phyloP scores from a whole-genome alignment of 2,888 invertebrate species.

The Thymelicus sylvestris region DNA sequence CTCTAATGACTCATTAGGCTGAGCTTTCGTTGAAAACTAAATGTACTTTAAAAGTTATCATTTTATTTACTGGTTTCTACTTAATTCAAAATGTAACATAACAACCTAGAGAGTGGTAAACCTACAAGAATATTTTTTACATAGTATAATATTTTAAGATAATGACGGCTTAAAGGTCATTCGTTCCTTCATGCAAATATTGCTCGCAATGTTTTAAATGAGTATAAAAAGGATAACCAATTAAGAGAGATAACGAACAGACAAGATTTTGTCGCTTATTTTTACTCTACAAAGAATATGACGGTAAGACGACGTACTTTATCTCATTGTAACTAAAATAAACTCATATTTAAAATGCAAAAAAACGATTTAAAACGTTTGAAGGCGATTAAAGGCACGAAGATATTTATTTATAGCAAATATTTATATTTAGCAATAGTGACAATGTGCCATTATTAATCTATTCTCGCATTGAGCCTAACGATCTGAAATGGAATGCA shows the following conservation, averaged over 20 bases:
- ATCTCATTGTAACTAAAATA: conserved; percentile 9
- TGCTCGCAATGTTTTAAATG: neutral
- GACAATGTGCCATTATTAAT: conserved; percentile 51
- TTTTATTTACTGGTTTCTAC: neutral
- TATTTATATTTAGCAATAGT: conserved; percentile 20
- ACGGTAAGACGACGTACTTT: conserved; percentile 15
- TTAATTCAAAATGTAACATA: neutral
- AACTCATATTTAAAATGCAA: neutral
- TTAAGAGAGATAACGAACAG: neutral
- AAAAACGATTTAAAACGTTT: conserved; percentile 10
- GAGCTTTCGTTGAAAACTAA: conserved; percentile 49
- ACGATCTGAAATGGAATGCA: conserved; percentile 70
- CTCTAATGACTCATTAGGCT: conserved; percentile 65
- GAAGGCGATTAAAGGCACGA: conserved; percentile 4
- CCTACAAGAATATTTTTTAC: no score
- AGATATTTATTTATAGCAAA: no score
- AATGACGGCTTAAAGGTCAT: neutral
- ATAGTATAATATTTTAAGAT: neutral
- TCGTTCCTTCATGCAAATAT: conserved; percentile 1
- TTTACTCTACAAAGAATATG: conserved; percentile 28
- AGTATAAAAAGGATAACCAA: conserved; percentile 1
- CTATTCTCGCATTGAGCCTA: conserved; percentile 72
- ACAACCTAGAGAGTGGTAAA: no score
- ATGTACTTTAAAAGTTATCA: conserved; percentile 38
- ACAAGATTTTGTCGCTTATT: conserved; percentile 11